Percentiles rank a stretch among this genome's conserved stretches.
phyloP scores from a whole-genome alignment of 2,113 vertebrate genomes.

The Megaceryle maxima region DNA sequence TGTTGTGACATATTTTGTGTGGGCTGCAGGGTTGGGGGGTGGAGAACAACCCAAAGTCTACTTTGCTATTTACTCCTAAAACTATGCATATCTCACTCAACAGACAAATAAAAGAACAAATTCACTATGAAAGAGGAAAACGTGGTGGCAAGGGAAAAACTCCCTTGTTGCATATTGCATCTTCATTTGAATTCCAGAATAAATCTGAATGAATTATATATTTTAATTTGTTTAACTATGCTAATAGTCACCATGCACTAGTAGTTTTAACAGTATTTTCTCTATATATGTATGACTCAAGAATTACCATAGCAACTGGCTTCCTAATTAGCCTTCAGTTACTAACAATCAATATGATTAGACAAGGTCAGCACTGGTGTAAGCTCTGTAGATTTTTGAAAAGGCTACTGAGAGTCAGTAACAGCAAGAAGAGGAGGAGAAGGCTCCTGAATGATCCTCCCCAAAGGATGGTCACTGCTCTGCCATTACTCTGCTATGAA shows the following conservation, averaged over 20 bases:
- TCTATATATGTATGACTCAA: conserved; percentile 70
- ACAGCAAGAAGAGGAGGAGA: background rate
- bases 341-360: conserved; percentile 71
- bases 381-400: conserved; percentile 35
- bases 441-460: background rate
- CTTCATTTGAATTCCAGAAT: conserved; percentile 63
- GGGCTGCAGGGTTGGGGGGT: background rate
- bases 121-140: background rate
- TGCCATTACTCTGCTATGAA: background rate
- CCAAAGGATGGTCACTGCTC: background rate
- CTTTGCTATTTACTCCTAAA: background rate
- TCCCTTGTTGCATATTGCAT: conserved; percentile 1
- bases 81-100: background rate
- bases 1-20: background rate
- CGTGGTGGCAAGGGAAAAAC: background rate
- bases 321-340: conserved; percentile 73
- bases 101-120: conserved; percentile 39
- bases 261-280: conserved; percentile 67
- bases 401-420: background rate
- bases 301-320: conserved; percentile 77
- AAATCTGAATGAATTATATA: conserved; percentile 73
- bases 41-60: background rate
- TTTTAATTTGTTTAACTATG: conserved; percentile 69
- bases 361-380: conserved; percentile 68
- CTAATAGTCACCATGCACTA: conserved; percentile 60